Evolutionary conservation across 2,797 vertebrate genomes (phyloP).

Genomic region (Podarcis siculus): DNA sequence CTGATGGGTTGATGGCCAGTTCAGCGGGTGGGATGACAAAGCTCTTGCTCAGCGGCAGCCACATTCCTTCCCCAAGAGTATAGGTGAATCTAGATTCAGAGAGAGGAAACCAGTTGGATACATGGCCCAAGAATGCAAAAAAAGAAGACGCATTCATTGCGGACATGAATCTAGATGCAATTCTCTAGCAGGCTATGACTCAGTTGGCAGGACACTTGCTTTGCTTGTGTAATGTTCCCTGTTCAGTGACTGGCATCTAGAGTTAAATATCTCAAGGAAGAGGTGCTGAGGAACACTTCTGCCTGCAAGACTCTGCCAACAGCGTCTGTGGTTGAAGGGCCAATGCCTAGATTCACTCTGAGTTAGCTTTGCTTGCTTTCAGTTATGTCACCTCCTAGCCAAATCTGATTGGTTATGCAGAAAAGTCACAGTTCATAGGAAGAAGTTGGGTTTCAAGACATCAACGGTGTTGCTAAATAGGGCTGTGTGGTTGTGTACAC

Average conservation of each 20-base stretch:
- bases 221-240: background rate
- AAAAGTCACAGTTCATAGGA: background rate
- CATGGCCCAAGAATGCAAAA: background rate
- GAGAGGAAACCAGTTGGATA: background rate
- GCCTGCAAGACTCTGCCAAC: background rate
- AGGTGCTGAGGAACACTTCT: background rate
- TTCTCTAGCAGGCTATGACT: background rate
- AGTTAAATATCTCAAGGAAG: background rate
- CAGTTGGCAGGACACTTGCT: background rate
- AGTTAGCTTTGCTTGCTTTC: background rate
- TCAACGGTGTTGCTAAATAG: background rate
- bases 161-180: background rate
- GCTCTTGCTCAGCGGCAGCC: constrained; percentile 97
- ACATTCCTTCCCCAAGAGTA: constrained; percentile 97
- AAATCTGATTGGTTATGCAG: background rate
- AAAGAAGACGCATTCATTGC: background rate
- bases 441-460: background rate
- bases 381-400: background rate
- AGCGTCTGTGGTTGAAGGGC: background rate
- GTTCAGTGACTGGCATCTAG: background rate
- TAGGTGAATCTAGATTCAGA: constrained; percentile 90
- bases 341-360: background rate
- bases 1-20: constrained; percentile 97
- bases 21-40: constrained; percentile 97
- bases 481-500: too few species aligned